Evolutionary conservation across 1,140 invertebrate species (phyloP).

Genomic region (Chymomyza costata): DNA sequence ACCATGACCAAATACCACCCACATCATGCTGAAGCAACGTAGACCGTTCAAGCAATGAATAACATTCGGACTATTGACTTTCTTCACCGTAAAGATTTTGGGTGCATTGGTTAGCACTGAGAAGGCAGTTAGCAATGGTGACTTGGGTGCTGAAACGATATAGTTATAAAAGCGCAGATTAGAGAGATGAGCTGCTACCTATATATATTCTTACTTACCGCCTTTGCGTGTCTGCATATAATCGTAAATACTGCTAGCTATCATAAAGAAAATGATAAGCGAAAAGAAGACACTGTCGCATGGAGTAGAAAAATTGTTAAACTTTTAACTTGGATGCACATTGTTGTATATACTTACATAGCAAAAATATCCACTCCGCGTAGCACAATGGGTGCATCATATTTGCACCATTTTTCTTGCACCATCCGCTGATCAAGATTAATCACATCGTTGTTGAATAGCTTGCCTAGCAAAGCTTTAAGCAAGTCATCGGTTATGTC

Average conservation of each 20-base stretch:
- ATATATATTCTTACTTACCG: slow-evolving; percentile 29
- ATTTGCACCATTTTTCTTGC: slow-evolving; percentile 47
- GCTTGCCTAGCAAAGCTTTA: slow-evolving; percentile 29
- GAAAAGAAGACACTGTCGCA: slow-evolving; percentile 52
- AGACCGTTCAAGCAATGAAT: slow-evolving; percentile 78
- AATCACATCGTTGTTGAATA: slow-evolving; percentile 37
- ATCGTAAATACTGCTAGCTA: slow-evolving; percentile 65
- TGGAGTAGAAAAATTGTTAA: not conserved
- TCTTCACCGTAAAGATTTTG: slow-evolving; percentile 67
- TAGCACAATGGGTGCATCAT: slow-evolving; percentile 53
- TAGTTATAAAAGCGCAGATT: too few relatives aligned
- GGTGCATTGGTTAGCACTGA: slow-evolving; percentile 66
- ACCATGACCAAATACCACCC: slow-evolving; percentile 82
- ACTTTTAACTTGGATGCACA: too few relatives aligned
- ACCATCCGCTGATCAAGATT: slow-evolving; percentile 24
- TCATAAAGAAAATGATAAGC: slow-evolving; percentile 49
- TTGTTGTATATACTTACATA: slow-evolving; percentile 68
- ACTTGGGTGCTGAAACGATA: slow-evolving; percentile 36
- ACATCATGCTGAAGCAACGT: slow-evolving; percentile 80
- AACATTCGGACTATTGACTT: slow-evolving; percentile 60
- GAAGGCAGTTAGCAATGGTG: slow-evolving; percentile 53
- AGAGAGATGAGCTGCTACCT: too few relatives aligned
- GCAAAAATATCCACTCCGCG: slow-evolving; percentile 65
- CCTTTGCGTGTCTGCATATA: slow-evolving; percentile 56
- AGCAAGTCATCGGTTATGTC: slow-evolving; percentile 38